phyloP scores from a whole-genome alignment of 2,113 vertebrate genomes.

The Capricornis sumatraensis region DNA sequence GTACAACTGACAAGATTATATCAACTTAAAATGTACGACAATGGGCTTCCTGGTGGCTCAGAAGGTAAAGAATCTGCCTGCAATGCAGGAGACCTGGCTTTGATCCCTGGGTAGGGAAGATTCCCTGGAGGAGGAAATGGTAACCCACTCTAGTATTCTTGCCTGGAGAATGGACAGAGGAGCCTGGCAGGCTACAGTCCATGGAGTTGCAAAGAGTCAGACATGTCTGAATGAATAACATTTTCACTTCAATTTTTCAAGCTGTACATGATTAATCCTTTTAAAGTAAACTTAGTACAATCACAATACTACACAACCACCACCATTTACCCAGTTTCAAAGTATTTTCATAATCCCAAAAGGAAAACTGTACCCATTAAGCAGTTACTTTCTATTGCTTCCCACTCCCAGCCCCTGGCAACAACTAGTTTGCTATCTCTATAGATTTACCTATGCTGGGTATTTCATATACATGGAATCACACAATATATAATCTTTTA shows the following conservation, averaged over 20 bases:
- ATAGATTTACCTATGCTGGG: neutral
- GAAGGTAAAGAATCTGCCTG: neutral
- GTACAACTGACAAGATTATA: neutral
- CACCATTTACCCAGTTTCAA: neutral
- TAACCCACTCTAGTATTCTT: neutral
- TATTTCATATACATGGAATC: neutral
- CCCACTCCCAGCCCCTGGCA: neutral
- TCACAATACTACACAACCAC: neutral
- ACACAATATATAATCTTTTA: neutral
- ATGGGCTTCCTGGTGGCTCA: neutral
- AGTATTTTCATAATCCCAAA: neutral
- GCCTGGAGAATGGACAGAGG: neutral
- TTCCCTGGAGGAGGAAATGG: neutral
- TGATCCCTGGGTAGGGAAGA: neutral
- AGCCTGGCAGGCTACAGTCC: neutral
- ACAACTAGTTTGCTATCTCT: neutral
- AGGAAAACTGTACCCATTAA: neutral
- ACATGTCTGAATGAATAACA: neutral
- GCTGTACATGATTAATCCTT: neutral
- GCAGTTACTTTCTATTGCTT: neutral
- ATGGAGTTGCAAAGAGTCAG: neutral
- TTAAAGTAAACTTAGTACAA: neutral
- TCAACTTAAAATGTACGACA: neutral
- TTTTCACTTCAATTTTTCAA: neutral
- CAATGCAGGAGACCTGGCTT: neutral